phyloP scores from a whole-genome alignment of 2,797 vertebrate species.

The Mormyrops boulengeri region DNA sequence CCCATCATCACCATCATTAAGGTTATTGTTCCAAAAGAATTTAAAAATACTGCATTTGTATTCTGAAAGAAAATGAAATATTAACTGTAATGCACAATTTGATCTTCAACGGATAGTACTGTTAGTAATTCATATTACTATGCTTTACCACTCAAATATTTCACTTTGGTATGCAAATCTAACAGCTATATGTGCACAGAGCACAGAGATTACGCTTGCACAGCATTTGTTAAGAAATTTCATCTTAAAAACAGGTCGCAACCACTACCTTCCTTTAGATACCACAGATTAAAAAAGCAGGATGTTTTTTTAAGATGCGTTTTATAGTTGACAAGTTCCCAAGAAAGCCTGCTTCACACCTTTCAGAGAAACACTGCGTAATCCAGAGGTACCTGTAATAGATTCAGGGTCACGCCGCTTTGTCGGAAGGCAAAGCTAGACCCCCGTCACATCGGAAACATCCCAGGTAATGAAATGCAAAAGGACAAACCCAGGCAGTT shows the following conservation, averaged over 20 bases:
- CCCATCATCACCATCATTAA: background rate
- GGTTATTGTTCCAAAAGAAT: background rate
- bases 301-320: background rate
- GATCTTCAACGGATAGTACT: background rate
- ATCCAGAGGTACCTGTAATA: background rate
- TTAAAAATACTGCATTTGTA: background rate
- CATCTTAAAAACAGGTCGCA: background rate
- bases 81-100: background rate
- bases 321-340: background rate
- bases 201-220: background rate
- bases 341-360: background rate
- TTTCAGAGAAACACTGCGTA: background rate
- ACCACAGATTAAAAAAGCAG: slow-evolving; percentile 27
- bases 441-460: background rate
- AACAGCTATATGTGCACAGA: background rate
- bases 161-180: background rate
- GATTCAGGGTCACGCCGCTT: background rate
- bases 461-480: background rate
- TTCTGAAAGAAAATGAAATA: background rate
- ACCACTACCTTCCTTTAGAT: slow-evolving; percentile 21
- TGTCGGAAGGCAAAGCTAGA: background rate
- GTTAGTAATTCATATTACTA: background rate
- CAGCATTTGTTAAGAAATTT: background rate
- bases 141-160: background rate
- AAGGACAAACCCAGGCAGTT: background rate